Evolutionary conservation across 2,888 invertebrate species (phyloP), one percentile per base, ranked within the genome.

Genomic region (Vesta saturnalis): DNA sequence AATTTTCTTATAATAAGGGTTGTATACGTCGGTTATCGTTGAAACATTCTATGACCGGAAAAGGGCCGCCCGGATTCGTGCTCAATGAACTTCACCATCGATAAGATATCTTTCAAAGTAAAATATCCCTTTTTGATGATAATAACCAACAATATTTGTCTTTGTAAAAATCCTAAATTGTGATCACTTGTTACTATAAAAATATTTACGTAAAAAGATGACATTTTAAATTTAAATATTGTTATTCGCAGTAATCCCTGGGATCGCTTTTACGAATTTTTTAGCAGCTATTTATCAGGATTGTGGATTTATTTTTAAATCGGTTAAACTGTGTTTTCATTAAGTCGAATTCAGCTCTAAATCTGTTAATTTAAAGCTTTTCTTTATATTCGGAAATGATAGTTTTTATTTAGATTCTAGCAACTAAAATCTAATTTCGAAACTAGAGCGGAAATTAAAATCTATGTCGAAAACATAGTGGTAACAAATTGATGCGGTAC

Each of bases 31-130:
- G 18, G 4, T 49, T 49, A 18, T 49, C 54, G 15, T 57, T 30
- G 57, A 49, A 22, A 46, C 47, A 64, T 66, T 54, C 57, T 54
- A 43, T 59, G 64, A 68, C 70, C 68, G 72, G 73, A 72, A 73
- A 66, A 67, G 52, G 64, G 61, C 55, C 62, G 54, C 67, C 70
- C 69, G 73, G 74, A 73, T 71, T 70, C 70, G 68, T 74, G 74
- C 72, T 74, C 74, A 72, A 43, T 73, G 72, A 72, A 54, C 64
- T 52, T 63, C 60, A 35, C 54, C 63, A 64, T 60, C 67, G 64
- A 69, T 69, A 65, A 69, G 49, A 39, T 35, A 56, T 64, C 59
- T 69, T 57, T 15, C 49, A 58, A 49, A 43, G 55, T 39, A 55
- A 62, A 62, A 52, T 16, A 6, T 14, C 47, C 59, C 49, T 60